phyloP scores from a whole-genome alignment of 2,888 invertebrate genomes.

The Marronus borbonicus region DNA sequence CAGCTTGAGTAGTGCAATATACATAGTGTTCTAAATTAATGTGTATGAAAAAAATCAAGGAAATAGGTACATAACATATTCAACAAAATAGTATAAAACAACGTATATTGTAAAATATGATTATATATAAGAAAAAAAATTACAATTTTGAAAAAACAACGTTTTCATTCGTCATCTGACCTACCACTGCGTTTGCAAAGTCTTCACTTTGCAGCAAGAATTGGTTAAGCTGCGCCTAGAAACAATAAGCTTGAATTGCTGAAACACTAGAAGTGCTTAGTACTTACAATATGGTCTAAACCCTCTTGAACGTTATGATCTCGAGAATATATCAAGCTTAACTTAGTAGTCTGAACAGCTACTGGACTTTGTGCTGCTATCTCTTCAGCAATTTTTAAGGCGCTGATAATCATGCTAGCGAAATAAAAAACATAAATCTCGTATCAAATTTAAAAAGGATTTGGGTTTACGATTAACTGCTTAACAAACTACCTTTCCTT shows the following conservation, averaged over 20 bases:
- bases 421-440: constrained; percentile 18
- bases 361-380: constrained; percentile 95
- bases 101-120: background rate
- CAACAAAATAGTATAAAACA: too few species aligned
- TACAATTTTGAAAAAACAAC: constrained; percentile 83
- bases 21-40: too few species aligned
- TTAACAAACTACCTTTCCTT: constrained; percentile 75
- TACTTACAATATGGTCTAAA: constrained; percentile 90
- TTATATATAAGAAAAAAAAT: background rate
- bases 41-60: too few species aligned
- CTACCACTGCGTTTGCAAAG: constrained; percentile 84
- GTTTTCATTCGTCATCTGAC: constrained; percentile 81
- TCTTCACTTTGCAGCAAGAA: constrained; percentile 94
- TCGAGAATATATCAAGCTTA: constrained; percentile 86
- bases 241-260: constrained; percentile 55
- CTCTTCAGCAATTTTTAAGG: constrained; percentile 81
- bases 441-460: too few species aligned
- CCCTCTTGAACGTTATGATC: constrained; percentile 91
- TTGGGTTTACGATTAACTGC: too few species aligned
- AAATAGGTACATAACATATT: too few species aligned
- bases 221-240: constrained; percentile 86
- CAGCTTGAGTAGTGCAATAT: too few species aligned
- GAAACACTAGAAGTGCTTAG: background rate
- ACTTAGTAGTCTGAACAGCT: constrained; percentile 94
- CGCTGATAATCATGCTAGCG: constrained; percentile 79